phyloP scores from a whole-genome alignment of 2,113 vertebrate species.

The Microtus pennsylvanicus region DNA sequence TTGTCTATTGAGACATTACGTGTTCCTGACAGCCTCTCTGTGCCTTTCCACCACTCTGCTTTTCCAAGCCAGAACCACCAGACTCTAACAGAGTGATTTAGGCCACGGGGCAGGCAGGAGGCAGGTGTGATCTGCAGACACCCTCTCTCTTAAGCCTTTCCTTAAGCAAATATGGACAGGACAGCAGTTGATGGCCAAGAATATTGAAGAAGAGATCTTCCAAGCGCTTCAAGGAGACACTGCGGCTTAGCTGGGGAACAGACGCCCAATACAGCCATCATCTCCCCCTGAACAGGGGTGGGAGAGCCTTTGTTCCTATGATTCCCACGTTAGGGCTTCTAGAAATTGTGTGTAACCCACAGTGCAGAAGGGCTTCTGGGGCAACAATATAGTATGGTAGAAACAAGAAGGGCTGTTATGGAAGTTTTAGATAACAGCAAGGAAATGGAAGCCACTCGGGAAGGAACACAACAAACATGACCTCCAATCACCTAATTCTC shows the following conservation, averaged over 20 bases:
- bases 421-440: neutral
- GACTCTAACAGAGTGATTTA: neutral
- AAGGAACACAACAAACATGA: neutral
- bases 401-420: neutral
- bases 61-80: conserved; percentile 33
- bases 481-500: neutral
- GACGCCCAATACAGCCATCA: neutral
- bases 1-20: conserved; percentile 47
- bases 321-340: neutral
- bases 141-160: neutral
- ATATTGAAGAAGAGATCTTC: neutral
- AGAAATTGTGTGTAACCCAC: neutral
- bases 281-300: neutral
- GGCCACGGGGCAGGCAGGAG: neutral
- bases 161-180: neutral
- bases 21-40: neutral
- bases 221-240: neutral
- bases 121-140: neutral
- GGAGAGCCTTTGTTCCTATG: neutral
- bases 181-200: neutral
- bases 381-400: neutral
- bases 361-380: neutral
- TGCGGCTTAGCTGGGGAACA: neutral
- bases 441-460: neutral
- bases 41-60: neutral